Evolutionary conservation across 1,140 invertebrate genomes (phyloP).

Genomic region (Ephestia elutella): DNA sequence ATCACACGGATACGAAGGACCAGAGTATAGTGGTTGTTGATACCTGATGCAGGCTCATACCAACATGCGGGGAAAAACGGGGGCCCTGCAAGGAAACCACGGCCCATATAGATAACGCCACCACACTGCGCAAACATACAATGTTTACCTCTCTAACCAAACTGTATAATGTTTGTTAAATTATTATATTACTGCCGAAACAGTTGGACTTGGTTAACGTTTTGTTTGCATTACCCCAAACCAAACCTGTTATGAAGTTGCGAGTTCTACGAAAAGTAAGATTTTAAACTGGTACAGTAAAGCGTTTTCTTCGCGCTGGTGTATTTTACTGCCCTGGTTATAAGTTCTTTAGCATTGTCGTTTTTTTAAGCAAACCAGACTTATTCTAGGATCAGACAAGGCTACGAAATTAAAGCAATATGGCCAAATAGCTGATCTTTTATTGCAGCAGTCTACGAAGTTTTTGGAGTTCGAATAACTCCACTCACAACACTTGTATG

Average conservation of each 20-base stretch:
- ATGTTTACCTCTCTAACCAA: constrained; percentile 26
- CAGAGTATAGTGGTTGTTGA: not conserved
- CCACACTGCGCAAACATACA: constrained; percentile 38
- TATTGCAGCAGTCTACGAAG: too few species aligned
- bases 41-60: not conserved
- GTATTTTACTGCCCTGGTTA: too few species aligned
- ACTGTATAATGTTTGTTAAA: constrained; percentile 10
- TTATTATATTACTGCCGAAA: constrained; percentile 6
- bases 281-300: not conserved
- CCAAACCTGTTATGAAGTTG: not conserved
- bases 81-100: constrained; percentile 57
- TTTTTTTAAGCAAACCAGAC: too few species aligned
- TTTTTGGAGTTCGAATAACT: too few species aligned
- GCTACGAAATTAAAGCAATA: too few species aligned
- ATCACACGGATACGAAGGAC: not conserved
- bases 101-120: constrained; percentile 61
- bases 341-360: too few species aligned
- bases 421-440: too few species aligned
- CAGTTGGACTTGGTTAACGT: not conserved
- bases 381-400: too few species aligned
- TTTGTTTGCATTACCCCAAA: not conserved
- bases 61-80: constrained; percentile 32
- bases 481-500: too few species aligned
- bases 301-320: too few species aligned
- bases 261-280: not conserved